These are phyloP conservation scores for Heteromormyrus szaboi DNA, from an alignment of 2,797 vertebrate species.

Conservation along the genomic window DNA sequence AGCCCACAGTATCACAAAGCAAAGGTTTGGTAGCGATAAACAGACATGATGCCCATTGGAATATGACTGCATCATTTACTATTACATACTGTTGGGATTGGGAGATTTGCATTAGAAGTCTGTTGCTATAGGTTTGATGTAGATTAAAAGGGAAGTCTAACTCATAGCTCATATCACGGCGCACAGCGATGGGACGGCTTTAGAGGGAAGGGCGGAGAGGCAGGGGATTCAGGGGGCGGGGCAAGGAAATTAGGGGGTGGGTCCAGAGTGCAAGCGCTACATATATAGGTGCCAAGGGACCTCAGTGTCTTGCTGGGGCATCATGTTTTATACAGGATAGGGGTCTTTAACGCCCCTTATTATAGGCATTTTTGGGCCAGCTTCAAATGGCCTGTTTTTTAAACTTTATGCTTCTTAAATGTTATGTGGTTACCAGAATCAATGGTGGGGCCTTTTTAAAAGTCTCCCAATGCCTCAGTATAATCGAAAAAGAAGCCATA, in stretches of 20 bases:
- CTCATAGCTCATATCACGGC: slow-evolving; percentile 15
- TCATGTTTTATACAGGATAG: not conserved
- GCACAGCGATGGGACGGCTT: not conserved
- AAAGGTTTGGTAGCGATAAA: not conserved
- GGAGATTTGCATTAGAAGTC: not conserved
- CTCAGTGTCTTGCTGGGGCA: slow-evolving; percentile 7
- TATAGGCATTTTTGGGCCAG: not conserved
- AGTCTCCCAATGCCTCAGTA: not conserved
- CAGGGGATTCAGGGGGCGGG: not conserved
- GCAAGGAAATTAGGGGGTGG: not conserved
- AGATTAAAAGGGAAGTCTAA: not conserved
- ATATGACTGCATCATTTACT: not conserved
- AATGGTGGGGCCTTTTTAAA: not conserved
- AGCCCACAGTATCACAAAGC: not conserved
- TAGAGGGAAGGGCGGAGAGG: not conserved
- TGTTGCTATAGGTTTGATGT: not conserved
- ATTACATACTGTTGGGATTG: not conserved
- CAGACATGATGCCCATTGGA: not conserved
- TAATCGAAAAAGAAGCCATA: not conserved
- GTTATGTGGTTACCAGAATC: not conserved
- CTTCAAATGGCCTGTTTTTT: not conserved
- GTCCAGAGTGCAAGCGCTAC: not conserved
- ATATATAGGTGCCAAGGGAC: slow-evolving; percentile 5
- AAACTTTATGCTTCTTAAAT: not conserved
- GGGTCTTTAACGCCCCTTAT: not conserved